Base-by-base conservation (phyloP, 2,797 vertebrate species). In the Pitangus sulphuratus region DNA sequence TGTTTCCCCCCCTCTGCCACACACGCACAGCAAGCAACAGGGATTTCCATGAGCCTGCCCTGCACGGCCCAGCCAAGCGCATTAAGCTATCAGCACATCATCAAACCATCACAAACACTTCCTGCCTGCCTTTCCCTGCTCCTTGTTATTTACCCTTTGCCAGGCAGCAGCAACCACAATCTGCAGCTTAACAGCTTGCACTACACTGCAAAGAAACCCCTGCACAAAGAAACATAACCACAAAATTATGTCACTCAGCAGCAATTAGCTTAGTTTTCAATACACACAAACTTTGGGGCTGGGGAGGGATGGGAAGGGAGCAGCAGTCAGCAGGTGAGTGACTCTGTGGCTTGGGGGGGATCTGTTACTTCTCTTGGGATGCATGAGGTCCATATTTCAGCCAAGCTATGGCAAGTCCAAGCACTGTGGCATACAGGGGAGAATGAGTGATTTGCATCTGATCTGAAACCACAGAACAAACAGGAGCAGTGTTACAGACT, bases 261-360 rank as follows among this genome's bases (percentile, higher is more conserved):
- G 87, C 94, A 92, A 94, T 96, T 93, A 95, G 91, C 87, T 93
- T 74, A 94, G 93, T 86, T 94, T 92, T 60, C 87, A 89, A 60
- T 66, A 24, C 21, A 71, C 79, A 78, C 78, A 44, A 30, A 81
- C 91, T 33, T 22, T 2, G 24, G 30, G 22, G 57, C 87, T 75
- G 82, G 89, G 62, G 28, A 89, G 56, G 72, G 30, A 30, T 37
- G 47, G 31, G 45, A 60, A 66, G 5, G 25, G 26, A 64, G 44
- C 2, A 37, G 85, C 68, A 47, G 8, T 65, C 20, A 62, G 90
- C 79, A 71, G 87, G 70, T 64, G 93, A 74, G 79, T 18, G 51
- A 12, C 68, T 68, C 3, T 9, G 60, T 42, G 71, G 48, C 37
- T 65, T 10, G 2, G 2, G 51, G 44, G 17, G 50, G 40, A 79